Evolutionary conservation across 2,888 invertebrate genomes (phyloP), one percentile per base, ranked within the genome.

Genomic region (Nymphalis urticae): DNA sequence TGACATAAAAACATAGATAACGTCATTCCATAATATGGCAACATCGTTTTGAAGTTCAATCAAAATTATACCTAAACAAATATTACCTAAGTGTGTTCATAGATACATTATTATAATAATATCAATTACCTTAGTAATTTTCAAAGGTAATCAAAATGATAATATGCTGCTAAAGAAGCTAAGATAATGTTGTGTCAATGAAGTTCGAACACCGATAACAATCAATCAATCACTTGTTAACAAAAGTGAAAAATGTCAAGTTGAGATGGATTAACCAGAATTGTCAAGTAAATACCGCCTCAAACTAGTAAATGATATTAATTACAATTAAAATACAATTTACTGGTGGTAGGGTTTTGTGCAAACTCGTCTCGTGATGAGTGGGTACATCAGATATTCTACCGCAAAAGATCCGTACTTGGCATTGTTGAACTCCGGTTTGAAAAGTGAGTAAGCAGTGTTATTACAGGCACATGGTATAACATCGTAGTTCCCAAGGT

Each of bases 261-360:
- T 24, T 60, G 58, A 24, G 42, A 50, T 64, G 48, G 65, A 66
- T 63, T 62, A 58, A 62, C 54, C 36, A 64, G 60, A 56, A 21
- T 50, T 50, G 64, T 64, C 51, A 62, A 66, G 72, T 66, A 70
- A 71, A 42, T 47, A 56, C 62, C 53, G 61, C 24, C 62, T 48
- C 60, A 62, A 62, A 48, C 66, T 51, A 67, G 70, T 75, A 71
- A 75, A 70, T 70, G 67, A 69, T 69, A 58, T 62, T 73, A 75
- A 75, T 73, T 73, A 71, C 71, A 64, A 65, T 36, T 50, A 67
- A 42, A 21, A 21, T 21, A 21, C 2, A 21, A 21, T 21, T 21
- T 21, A 21, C 21, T 21, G 21, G 21, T 21, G 21, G 21, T 10
- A 36, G 36, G 36, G 21, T 21, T n/a, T 21, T 21, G 21, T 21